Evolutionary conservation across 53 echinoderm and acorn worm genomes (phyloP).

Genomic region (Mesocentrotus franciscanus): DNA sequence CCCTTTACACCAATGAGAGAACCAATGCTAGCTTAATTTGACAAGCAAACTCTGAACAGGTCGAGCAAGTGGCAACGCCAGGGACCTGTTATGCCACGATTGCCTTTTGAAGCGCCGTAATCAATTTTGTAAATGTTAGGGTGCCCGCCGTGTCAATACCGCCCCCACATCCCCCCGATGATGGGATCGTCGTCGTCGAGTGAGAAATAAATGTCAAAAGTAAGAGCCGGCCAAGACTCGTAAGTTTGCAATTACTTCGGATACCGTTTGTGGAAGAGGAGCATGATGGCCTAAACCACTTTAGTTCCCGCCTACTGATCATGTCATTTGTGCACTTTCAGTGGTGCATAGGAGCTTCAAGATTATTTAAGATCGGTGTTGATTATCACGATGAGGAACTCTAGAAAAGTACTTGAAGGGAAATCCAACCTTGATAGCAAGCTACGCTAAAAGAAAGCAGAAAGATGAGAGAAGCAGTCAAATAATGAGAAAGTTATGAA

Average conservation of each 20-base stretch:
- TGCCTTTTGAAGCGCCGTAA: constrained; percentile 4
- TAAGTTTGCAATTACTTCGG: constrained; percentile 35
- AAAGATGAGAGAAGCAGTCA: too few relatives aligned
- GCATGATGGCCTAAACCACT: not conserved
- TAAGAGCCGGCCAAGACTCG: constrained; percentile 16
- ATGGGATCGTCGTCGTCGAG: constrained; percentile 25
- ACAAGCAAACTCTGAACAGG: constrained; percentile 31
- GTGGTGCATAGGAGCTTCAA: too few relatives aligned
- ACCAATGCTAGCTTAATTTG: constrained; percentile 9
- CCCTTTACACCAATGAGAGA: not conserved
- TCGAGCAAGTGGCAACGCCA: not conserved
- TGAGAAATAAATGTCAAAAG: constrained; percentile 51
- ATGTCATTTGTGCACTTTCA: too few relatives aligned
- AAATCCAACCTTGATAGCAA: too few relatives aligned
- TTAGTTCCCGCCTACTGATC: too few relatives aligned
- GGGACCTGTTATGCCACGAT: constrained; percentile 19
- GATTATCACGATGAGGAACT: too few relatives aligned
- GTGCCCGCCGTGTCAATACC: constrained; percentile 28
- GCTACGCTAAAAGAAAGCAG: too few relatives aligned
- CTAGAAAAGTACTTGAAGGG: too few relatives aligned
- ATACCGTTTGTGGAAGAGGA: not conserved
- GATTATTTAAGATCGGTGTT: too few relatives aligned
- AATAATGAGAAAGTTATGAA: too few relatives aligned
- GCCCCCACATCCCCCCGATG: constrained; percentile 16
- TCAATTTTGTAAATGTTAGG: constrained; percentile 57